Evolutionary conservation across 2,113 vertebrate species (phyloP), one percentile per base, ranked within the genome.

Genomic region (Chionodraco myersi): DNA sequence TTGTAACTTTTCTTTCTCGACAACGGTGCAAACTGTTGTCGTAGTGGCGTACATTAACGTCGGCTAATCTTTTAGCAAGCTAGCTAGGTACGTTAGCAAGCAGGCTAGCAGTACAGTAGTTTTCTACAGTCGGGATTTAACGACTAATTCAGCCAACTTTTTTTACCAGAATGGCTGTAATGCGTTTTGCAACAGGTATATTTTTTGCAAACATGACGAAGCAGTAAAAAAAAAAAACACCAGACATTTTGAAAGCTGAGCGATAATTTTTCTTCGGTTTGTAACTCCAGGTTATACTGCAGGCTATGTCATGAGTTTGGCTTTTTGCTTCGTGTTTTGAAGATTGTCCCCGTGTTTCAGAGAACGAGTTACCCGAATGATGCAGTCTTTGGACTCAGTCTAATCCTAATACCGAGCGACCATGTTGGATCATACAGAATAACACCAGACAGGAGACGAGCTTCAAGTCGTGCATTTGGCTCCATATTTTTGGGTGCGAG

Each of bases 361-460:
- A 62, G 48, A 71, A n/a, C 52, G 15, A 63, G 52, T 66, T 63
- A 45, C 41, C 45, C 53, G 1, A 16, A 84, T 52, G 67, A 85
- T 91, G 90, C 87, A 70, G 70, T 23, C 13, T 80, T 59, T 66
- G 80, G 83, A 79, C 62, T 72, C 64, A 34, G 70, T 85, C 59
- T 83, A 84, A 83, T 45, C 67, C 53, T 9, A 12, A n/a, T 44
- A 61, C 45, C 44, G 10, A 79, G 48, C 78, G 68, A 85, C 73
- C 83, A 90, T 92, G 89, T 78, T 86, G 92, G 84, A 88, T 73
- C 52, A 75, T 47, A 71, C 72, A 77, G 72, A 92, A 52, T 90
- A 92, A 80, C 59, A 30, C 3, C 41, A 62, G 51, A 15, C 56
- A 36, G 62, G 60, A 76, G 68, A 57, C 62, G 49, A 73, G 86